Percentiles rank a stretch among this genome's conserved stretches.
Conservation (phyloP, 53 echinoderm and acorn worm genomes). For the Actinopyga echinites region DNA sequence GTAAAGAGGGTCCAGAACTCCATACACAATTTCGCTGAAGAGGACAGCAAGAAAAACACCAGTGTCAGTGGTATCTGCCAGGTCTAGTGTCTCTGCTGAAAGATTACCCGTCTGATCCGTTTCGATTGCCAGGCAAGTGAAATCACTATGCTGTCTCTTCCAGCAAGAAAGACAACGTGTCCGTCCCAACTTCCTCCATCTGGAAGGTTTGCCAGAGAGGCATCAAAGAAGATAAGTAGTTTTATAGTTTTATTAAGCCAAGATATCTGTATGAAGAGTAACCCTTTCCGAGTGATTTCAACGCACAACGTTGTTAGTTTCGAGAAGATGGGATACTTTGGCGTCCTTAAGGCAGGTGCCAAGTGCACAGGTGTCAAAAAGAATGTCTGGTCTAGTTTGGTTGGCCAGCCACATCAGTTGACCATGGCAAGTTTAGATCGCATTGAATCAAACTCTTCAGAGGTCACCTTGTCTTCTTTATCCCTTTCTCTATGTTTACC, state of each 20-base stretch:
- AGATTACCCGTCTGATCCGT: not conserved
- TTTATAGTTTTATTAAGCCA: not conserved
- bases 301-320: not conserved
- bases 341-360: not conserved
- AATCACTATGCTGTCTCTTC: not conserved
- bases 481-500: not conserved
- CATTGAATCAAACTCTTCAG: not conserved
- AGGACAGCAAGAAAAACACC: not conserved
- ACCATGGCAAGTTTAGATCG: not conserved
- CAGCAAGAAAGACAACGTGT: not conserved
- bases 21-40: conserved; percentile 5
- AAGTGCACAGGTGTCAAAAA: not conserved
- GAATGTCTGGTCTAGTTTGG: conserved; percentile 10
- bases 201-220: conserved; percentile 18
- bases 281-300: not conserved
- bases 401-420: conserved; percentile 12
- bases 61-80: conserved; percentile 19
- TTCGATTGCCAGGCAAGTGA: conserved; percentile 35
- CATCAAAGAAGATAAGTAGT: not conserved
- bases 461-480: not conserved
- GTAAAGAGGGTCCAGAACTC: not conserved
- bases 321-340: not conserved
- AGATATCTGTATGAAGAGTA: not conserved
- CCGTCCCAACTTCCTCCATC: conserved; percentile 22
- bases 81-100: conserved; percentile 16